Evolutionary conservation across 2,113 vertebrate species (phyloP).

Genomic region (Microcebus ravelobensis): DNA sequence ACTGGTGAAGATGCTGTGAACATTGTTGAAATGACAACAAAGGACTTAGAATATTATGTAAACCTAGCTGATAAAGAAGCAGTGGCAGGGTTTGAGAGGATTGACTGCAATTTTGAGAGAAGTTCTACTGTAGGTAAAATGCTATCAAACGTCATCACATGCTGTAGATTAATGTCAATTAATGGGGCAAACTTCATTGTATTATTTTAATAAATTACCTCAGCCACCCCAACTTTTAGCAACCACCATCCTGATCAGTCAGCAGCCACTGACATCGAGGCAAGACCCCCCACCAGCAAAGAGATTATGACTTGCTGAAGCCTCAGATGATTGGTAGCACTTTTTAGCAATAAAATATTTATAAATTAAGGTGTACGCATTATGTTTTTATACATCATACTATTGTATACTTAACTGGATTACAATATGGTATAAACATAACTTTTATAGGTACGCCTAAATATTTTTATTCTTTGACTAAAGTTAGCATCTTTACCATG

Average conservation of each 20-base stretch:
- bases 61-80: not conserved
- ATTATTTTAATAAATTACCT: not conserved
- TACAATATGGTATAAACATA: not conserved
- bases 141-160: not conserved
- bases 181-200: not conserved
- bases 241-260: not conserved
- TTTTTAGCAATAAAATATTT: not conserved
- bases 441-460: not conserved
- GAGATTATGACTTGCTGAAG: not conserved
- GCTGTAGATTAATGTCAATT: not conserved
- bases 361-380: not conserved
- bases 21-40: not conserved
- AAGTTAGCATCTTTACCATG: constrained; percentile 15
- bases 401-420: not conserved
- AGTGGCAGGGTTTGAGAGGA: not conserved
- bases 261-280: not conserved
- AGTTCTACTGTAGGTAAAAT: not conserved
- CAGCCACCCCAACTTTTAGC: not conserved
- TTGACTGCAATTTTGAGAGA: not conserved
- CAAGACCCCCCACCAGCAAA: not conserved
- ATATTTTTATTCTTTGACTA: not conserved
- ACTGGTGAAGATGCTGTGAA: not conserved
- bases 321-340: not conserved
- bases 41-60: not conserved
- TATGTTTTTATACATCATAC: not conserved